Evolutionary conservation across 2,113 vertebrate genomes (phyloP), one percentile per base, ranked within the genome.

Genomic region (Sclerurus mexicanus): DNA sequence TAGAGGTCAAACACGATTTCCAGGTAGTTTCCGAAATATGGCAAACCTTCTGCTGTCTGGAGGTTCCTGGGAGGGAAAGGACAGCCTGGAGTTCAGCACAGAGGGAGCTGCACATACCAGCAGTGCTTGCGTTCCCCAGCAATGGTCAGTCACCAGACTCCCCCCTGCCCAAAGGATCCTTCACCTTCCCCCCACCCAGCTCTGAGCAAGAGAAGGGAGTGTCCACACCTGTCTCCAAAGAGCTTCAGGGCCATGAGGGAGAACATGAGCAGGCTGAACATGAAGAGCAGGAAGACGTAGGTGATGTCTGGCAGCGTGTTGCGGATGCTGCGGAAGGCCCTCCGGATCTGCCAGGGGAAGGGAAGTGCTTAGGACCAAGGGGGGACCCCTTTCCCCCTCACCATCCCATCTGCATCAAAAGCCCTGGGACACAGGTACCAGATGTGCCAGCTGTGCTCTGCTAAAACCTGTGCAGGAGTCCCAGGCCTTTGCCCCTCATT

Each of bases 211-310:
- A 42, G 40, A 46, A 66, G 62, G 18, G 6, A 53, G 16, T 1
- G 21, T 9, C 28, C 94, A 91, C 91, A 99, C 99, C 99, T 98
- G 94, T 98, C 98, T 28, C 98, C 98, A 68, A 99, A 98, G 46
- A 99, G 98, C 92, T 99, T 99, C 92, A 99, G 86, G 55, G 98
- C 99, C 99, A 99, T 99, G 53, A 99, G 99, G 64, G 99, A 99
- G 96, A 99, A 99, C 66, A 99, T 98, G 33, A 99, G 98, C 84
- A 99, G 89, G 64, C 98, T 99, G 97, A 99, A 99, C 95, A 99
- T 98, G 93, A 99, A 99, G 95, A 99, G 97, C 88, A 99, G 95
- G 96, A 99, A 99, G 73, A 99, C 99, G 0, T 98, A 99, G 66
- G 98, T 97, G 97, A 99, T 98, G 96, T 99, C 98, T 0, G 99